Evolutionary conservation across 1,140 invertebrate species (phyloP).

Genomic region (Nephotettix cincticeps): DNA sequence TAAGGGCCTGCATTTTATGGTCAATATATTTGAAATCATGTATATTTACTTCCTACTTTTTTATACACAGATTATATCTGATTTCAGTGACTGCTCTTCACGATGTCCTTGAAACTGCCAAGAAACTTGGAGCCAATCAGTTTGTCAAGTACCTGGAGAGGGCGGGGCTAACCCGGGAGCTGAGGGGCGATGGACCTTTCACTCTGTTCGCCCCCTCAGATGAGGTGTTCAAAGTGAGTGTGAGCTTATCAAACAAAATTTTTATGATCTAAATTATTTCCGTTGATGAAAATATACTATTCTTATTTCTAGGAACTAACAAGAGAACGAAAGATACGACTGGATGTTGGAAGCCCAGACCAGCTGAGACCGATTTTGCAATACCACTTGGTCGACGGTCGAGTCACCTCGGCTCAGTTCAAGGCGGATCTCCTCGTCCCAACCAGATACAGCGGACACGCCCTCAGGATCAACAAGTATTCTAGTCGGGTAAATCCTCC

Average conservation of each 20-base stretch:
- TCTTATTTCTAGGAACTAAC: background rate
- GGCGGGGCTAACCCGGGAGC: constrained; percentile 46
- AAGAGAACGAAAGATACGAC: background rate
- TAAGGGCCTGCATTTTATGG: no score
- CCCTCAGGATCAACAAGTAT: constrained; percentile 51
- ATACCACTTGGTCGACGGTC: constrained; percentile 49
- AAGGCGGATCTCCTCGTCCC: constrained; percentile 45
- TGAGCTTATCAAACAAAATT: no score
- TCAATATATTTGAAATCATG: no score
- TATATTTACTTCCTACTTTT: no score
- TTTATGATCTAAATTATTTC: no score
- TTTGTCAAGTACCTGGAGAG: constrained; percentile 50
- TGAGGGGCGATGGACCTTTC: constrained; percentile 48
- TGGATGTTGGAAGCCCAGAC: constrained; percentile 13
- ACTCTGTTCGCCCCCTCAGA: constrained; percentile 57
- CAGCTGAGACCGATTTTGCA: constrained; percentile 46
- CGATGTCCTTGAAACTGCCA: constrained; percentile 52
- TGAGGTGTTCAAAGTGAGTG: constrained; percentile 52
- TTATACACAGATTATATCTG: constrained; percentile 20
- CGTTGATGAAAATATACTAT: no score
- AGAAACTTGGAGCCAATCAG: constrained; percentile 50
- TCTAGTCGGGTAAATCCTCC: constrained; percentile 49
- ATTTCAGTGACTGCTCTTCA: constrained; percentile 52
- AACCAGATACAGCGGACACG: constrained; percentile 43
- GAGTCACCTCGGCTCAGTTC: constrained; percentile 48